phyloP scores from a whole-genome alignment of 2,888 invertebrate species.

The Cyrtodaria siliqua region DNA sequence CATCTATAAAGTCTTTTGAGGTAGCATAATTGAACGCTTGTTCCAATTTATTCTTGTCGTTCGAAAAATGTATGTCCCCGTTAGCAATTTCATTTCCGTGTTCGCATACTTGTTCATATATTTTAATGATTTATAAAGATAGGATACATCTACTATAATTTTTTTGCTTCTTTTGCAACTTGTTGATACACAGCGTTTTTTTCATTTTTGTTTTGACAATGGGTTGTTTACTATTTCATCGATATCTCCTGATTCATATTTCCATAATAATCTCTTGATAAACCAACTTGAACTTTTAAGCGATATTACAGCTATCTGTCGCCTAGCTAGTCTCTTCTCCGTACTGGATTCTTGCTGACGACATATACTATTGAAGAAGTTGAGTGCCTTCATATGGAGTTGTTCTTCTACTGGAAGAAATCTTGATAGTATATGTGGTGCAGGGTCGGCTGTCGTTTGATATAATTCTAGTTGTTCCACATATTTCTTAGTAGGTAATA shows the following conservation, averaged over 20 bases:
- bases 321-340: constrained; percentile 9
- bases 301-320: constrained; percentile 19
- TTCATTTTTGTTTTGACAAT: constrained; percentile 9
- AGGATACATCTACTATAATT: no score
- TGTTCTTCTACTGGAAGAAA: constrained; percentile 24
- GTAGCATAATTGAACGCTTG: no score
- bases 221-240: constrained; percentile 2
- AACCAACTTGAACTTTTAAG: constrained; percentile 27
- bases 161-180: no score
- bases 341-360: background rate
- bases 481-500: constrained; percentile 7
- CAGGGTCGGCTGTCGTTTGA: constrained; percentile 22
- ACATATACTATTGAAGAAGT: constrained; percentile 23
- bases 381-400: constrained; percentile 17
- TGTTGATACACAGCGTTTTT: no score
- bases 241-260: constrained; percentile 17
- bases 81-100: no score
- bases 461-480: constrained; percentile 14
- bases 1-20: no score
- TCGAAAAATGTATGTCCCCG: no score
- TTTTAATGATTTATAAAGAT: no score
- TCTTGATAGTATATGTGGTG: constrained; percentile 18
- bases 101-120: no score
- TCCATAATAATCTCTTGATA: constrained; percentile 8
- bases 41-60: no score